Evolutionary conservation across 2,113 vertebrate species (phyloP), one percentile per base, ranked within the genome.

Genomic region (Xenopus borealis): DNA sequence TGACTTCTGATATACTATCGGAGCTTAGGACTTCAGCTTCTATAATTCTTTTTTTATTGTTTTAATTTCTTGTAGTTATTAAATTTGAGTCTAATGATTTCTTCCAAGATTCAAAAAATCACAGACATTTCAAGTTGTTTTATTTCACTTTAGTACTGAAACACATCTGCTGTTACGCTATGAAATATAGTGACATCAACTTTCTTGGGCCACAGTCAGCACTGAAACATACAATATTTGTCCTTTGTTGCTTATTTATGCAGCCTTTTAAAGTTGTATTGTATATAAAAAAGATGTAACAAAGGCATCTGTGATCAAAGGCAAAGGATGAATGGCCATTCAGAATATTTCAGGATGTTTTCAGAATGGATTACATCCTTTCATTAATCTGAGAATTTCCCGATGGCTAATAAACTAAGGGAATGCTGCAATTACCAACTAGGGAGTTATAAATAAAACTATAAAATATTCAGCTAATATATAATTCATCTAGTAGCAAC

Each of bases 401-500:
- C 65, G 78, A 82, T 53, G 55, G 53, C 64, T 83, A 69, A 55
- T 40, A 84, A 84, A 81, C 23, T 23, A 80, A 67, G 69, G 76
- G 77, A 83, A 79, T 75, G 72, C 59, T 75, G 79, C 53, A 80
- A 82, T 79, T 81, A 81, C 55, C 0, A 0, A 79, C 66, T 40
- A 47, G 61, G 79, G 66, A 82, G 52, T n/a, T 75, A 80, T 76
- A 84, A 85, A 78, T 72, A 81, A 87, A 80, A 69, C 46, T 47
- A 71, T 82, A 79, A 84, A 84, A 79, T 81, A 86, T 84, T 82
- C 69, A 81, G 58, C 69, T 83, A 75, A 84, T 86, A 67, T 80
- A 85, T 80, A 86, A 85, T 83, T 86, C 78, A 86, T 81, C 62
- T 66, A 66, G 57, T 69, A 83, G 72, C 82, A 85, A 82, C 81